These are phyloP conservation scores for Taenaris catops DNA, from an alignment of 2,888 invertebrate species.

Conservation along the genomic window DNA sequence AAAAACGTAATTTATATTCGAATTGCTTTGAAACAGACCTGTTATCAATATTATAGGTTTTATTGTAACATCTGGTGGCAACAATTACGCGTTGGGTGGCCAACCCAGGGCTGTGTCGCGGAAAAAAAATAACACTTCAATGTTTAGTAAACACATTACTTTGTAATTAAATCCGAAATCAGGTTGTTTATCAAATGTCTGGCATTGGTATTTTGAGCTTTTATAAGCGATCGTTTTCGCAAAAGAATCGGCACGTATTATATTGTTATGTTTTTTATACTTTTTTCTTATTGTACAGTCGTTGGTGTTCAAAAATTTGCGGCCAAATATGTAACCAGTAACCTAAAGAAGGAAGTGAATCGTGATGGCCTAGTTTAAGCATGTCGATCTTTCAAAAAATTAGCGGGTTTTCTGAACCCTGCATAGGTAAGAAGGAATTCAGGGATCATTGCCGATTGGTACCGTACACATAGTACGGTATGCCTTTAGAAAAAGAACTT, in stretches of 20 bases:
- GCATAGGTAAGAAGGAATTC: no score
- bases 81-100: slow-evolving; percentile 38
- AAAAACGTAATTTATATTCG: slow-evolving; percentile 20
- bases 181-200: slow-evolving; percentile 18
- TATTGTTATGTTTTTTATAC: no score
- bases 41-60: slow-evolving; percentile 47
- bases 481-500: no score
- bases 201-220: slow-evolving; percentile 19
- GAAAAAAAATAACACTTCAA: slow-evolving; percentile 33
- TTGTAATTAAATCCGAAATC: slow-evolving; percentile 32
- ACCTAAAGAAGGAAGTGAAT: no score
- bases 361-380: no score
- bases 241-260: slow-evolving; percentile 8
- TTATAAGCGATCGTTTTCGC: slow-evolving; percentile 18
- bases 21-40: slow-evolving; percentile 29
- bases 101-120: slow-evolving; percentile 33
- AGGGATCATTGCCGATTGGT: no score
- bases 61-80: slow-evolving; percentile 42
- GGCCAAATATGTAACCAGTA: no score
- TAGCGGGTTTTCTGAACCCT: no score
- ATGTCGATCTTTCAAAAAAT: no score
- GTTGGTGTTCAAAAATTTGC: no score
- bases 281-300: no score
- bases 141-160: slow-evolving; percentile 51
- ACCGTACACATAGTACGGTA: no score